Evolutionary conservation across 2,888 invertebrate genomes (phyloP), one percentile per base, ranked within the genome.

Genomic region (Eurois occulta): DNA sequence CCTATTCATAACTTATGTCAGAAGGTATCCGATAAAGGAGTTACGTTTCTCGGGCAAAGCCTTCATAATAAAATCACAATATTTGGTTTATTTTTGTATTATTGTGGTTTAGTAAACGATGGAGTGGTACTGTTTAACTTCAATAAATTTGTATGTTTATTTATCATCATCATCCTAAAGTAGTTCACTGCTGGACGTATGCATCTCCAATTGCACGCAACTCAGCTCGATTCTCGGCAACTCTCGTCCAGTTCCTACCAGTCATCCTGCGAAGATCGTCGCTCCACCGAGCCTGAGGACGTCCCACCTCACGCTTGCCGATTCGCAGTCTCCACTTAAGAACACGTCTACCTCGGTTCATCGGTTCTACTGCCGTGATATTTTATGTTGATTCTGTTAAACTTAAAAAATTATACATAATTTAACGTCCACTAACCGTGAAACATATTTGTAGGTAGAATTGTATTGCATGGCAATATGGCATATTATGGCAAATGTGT

Each of bases 71-170:
- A 81, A 75, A 72, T 80, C 82, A 82, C 43, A 83, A 69, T 72
- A 65, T 78, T 79, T 77, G 60, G 87, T 82, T 87, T 79, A 71
- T 84, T 82, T 86, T 83, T 83, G 38, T 75, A 38, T 78, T 81
- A 72, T 65, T 67, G 18, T n/a, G 24, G 38, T 73, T 71, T 65
- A 4, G 28, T 24, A n/a, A 77, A 86, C 80, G 83, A 0, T 72
- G 2, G 48, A 66, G 72, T 72, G 0, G 38, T 85, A 86, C 85
- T 83, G 86, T 67, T 52, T 41, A 3, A 65, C 18, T 65, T 41
- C 28, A 8, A 41, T 0, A 1, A 18, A 41, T 16, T n/a, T n/a
- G 16, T 41, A 16, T 41, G 65, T 65, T n/a, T 35, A 10, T 32
- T 32, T 8, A 60, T 60, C 32, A n/a, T 28, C 5, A 28, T 28